Base-by-base conservation (phyloP, 2,888 invertebrate genomes). In the Mythimna pallens region DNA sequence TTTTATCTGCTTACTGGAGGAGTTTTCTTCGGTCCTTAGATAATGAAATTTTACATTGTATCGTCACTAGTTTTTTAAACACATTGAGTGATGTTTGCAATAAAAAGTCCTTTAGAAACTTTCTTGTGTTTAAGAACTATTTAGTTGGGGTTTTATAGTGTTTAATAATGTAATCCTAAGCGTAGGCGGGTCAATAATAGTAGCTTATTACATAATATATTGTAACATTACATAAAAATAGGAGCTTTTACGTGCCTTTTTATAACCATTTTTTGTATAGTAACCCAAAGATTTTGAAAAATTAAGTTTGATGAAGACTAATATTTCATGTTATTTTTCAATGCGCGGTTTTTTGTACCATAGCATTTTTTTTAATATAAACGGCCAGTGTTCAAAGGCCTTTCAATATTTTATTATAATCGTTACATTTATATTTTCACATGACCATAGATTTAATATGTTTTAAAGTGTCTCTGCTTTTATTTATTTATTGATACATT, bases 231-330 rank as follows among this genome's bases (percentile, higher is more conserved):
- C 70, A 78, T 77, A 76, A 22, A 54, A 62, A 67, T 75, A 81
- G 80, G 82, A 84, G 76, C 80, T 77, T 86, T 70, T 79, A 79
- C 64, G 78, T 85, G 80, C 82, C 80, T 82, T 84, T 76, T 69
- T 72, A 75, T 70, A 40, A 87, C 61, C 69, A 63, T 76, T 59
- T 74, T 81, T 74, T 74, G 57, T 78, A 62, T 71, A 59, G 64
- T 74, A 75, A 81, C 85, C 88, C 88, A 88, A 90, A 88, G 87
- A 86, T 76, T 78, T 78, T 70, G 59, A 76, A 72, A 70, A 70
- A 59, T 34, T 69, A 57, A 61, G 8, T 64, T 76, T 73, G 22
- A 17, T 58, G 70, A 78, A 75, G 52, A 82, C 61, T 70, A 70
- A 70, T 25, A 25, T 30, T 62, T 54, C 57, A 62, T 55, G 74